phyloP scores from a whole-genome alignment of 2,797 vertebrate genomes.

The Alouatta caraya region DNA sequence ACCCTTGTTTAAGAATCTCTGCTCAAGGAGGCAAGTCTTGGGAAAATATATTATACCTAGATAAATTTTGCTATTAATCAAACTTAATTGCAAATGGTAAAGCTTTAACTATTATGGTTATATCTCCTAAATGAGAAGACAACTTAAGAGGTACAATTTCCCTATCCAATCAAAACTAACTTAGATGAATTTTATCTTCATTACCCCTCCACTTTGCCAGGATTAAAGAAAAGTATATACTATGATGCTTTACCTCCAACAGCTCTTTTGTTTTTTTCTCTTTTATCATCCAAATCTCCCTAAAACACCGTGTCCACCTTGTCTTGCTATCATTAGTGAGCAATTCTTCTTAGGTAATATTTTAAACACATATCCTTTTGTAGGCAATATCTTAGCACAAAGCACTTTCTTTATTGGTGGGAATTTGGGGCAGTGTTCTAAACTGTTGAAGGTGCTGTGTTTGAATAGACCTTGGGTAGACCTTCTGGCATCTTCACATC shows the following conservation, averaged over 20 bases:
- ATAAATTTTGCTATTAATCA: background rate
- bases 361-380: background rate
- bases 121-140: background rate
- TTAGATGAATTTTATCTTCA: background rate
- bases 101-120: background rate
- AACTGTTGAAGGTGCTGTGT: background rate
- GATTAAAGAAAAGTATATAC: background rate
- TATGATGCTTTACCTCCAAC: background rate
- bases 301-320: background rate
- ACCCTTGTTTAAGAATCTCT: background rate
- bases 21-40: background rate
- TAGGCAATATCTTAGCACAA: background rate
- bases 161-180: background rate
- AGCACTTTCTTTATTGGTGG: conserved; percentile 5
- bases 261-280: background rate
- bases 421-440: background rate
- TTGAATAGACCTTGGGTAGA: conserved; percentile 54
- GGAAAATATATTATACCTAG: background rate
- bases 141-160: background rate
- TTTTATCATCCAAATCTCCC: background rate
- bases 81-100: background rate
- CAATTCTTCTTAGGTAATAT: background rate
- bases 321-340: background rate
- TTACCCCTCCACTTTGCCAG: background rate
- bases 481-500: conserved; percentile 56